phyloP scores from a whole-genome alignment of 37 sponge, comb jelly and placozoan species.

The Diacarnus erythraeanus region DNA sequence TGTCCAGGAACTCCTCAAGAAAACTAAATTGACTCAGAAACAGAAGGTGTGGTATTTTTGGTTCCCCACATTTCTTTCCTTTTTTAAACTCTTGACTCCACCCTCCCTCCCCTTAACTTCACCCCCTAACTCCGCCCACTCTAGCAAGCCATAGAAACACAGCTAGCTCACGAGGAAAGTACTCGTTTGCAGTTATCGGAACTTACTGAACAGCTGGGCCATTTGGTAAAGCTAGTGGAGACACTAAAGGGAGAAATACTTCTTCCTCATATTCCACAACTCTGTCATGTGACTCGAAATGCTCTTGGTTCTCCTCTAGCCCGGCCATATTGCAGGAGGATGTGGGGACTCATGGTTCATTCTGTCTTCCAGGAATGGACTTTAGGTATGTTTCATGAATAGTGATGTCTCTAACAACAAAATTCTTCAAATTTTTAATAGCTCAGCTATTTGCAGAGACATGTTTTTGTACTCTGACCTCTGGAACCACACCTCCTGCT shows the following conservation, averaged over 20 bases:
- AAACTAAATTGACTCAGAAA: slow-evolving; percentile 45
- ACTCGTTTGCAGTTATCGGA: not conserved
- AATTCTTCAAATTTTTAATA: slow-evolving; percentile 1
- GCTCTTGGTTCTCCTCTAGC: slow-evolving; percentile 29
- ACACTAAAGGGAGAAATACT: slow-evolving; percentile 4
- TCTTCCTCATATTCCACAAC: slow-evolving; percentile 16
- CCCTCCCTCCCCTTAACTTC: no score
- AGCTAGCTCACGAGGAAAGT: slow-evolving; percentile 30
- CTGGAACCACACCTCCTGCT: not conserved
- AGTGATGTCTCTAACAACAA: no score
- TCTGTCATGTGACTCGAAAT: slow-evolving; percentile 16
- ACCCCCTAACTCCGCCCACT: no score
- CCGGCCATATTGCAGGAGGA: slow-evolving; percentile 8
- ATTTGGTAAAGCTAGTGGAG: not conserved
- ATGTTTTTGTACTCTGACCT: slow-evolving; percentile 11
- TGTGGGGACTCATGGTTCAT: slow-evolving; percentile 29
- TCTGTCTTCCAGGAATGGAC: slow-evolving; percentile 31
- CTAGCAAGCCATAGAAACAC: slow-evolving; percentile 26
- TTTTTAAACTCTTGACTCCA: not conserved
- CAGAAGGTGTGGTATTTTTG: slow-evolving; percentile 10
- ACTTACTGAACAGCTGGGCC: slow-evolving; percentile 5
- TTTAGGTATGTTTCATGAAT: slow-evolving; percentile 14
- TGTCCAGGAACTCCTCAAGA: slow-evolving; percentile 23
- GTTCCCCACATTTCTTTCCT: not conserved
- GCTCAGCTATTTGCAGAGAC: slow-evolving; percentile 22